Evolutionary conservation across 2,113 vertebrate species (phyloP), one percentile per base, ranked within the genome.

Genomic region (Oenanthe melanoleuca): DNA sequence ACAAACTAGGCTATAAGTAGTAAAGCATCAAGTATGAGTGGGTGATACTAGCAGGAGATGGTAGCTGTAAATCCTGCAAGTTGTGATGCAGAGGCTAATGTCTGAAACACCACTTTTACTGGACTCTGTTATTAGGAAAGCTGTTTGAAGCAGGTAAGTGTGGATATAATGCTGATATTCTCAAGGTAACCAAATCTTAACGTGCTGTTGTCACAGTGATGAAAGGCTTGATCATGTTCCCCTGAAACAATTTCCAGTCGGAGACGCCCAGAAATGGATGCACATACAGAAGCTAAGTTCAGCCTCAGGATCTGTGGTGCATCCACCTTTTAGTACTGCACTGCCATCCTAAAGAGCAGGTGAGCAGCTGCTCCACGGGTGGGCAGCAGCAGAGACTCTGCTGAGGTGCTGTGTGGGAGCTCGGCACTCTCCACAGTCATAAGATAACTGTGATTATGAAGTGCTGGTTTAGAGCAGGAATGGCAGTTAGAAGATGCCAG

Each of bases 231-330:
- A 59, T 20, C 33, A 57, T 33, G 10, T 33, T 71, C 17, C 44
- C 1, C 1, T 15, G 18, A 81, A 70, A 70, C 16, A 57, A 55
- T 57, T 91, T 86, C 34, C n/a, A 22, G 5, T 61, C 78, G 86
- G 80, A 34, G 20, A 74, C 2, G 1, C 7, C 3, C 34, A 38
- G 33, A 40, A 50, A 42, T 0, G n/a, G 12, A 21, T 40, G 19
- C 23, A 25, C 6, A 15, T 45, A 31, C 29, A 74, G 38, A 82
- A 88, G 34, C 24, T 50, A 2, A 18, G 26, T 29, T 84, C 42
- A 47, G 44, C 12, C 61, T 55, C 56, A 29, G 38, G n/a, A 45
- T 44, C 49, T 49, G 37, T 34, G 40, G 13, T 13, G n/a, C 33
- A 56, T 60, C 19, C 15, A 9, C 44, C 31, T 37, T 57, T 82